Conservation (phyloP, 2,797 vertebrate species). For the Aphelocoma californica region DNA sequence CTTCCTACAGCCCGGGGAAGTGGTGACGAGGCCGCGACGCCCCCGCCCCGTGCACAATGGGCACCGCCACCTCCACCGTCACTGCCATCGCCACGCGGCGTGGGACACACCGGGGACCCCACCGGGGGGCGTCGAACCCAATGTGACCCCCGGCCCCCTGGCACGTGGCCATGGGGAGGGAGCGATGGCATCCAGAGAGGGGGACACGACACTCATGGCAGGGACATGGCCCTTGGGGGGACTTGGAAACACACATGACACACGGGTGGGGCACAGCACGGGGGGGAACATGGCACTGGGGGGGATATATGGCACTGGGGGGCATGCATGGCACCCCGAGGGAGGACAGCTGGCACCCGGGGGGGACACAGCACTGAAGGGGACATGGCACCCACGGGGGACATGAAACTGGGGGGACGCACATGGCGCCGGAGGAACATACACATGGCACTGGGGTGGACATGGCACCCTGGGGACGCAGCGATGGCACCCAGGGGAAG, state of each 20-base stretch:
- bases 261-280: not conserved
- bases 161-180: accelerated
- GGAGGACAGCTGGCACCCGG: too few relatives aligned
- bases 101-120: not conserved
- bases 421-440: accelerated
- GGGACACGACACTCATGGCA: not conserved
- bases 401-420: not conserved
- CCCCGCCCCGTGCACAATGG: slow-evolving; percentile 37
- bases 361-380: not conserved
- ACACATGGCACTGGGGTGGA: not conserved
- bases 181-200: too few relatives aligned
- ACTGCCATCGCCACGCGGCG: not conserved
- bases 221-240: not conserved
- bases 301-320: not conserved
- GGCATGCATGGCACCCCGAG: too few relatives aligned
- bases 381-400: not conserved
- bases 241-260: not conserved
- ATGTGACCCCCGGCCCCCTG: accelerated
- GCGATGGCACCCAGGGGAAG: not conserved
- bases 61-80: not conserved
- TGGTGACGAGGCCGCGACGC: not conserved
- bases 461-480: not conserved
- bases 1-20: slow-evolving; percentile 33
- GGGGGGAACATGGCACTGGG: too few relatives aligned
- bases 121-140: not conserved